phyloP scores from a whole-genome alignment of 2,797 vertebrate genomes.

The Cetoscarus ocellatus region DNA sequence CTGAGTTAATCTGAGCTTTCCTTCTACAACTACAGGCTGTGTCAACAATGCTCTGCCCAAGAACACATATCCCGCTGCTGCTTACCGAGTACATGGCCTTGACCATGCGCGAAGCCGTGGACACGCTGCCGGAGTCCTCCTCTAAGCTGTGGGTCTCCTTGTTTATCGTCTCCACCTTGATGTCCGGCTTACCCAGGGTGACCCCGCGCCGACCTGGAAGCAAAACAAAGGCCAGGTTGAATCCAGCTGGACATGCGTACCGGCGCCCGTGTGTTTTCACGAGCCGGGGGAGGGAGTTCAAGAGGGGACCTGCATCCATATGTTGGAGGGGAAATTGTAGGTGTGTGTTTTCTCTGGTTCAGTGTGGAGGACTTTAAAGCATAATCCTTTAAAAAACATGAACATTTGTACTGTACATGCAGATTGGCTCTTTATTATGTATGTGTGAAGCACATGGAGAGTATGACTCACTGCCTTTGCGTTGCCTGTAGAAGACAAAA shows the following conservation, averaged over 20 bases:
- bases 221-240: constrained; percentile 58
- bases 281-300: constrained; percentile 35
- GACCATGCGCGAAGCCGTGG: constrained; percentile 95
- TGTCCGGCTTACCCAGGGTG: constrained; percentile 95
- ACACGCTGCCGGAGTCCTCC: constrained; percentile 93
- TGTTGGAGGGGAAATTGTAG: background rate
- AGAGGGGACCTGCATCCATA: constrained; percentile 31
- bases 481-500: constrained; percentile 94
- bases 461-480: constrained; percentile 95
- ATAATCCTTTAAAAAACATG: background rate
- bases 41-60: constrained; percentile 60
- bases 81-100: constrained; percentile 98
- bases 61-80: constrained; percentile 48
- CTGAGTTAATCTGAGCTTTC: constrained; percentile 57
- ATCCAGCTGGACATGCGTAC: constrained; percentile 44
- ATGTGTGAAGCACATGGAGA: constrained; percentile 25
- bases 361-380: background rate
- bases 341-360: constrained; percentile 19
- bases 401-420: constrained; percentile 4
- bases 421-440: constrained; percentile 2
- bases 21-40: constrained; percentile 65
- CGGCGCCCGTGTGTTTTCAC: constrained; percentile 25
- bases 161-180: constrained; percentile 98
- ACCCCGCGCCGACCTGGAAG: constrained; percentile 94
- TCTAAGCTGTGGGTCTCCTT: constrained; percentile 94